Percentiles rank a stretch among this genome's conserved stretches.
phyloP scores from a whole-genome alignment of 2,888 invertebrate genomes.

The Thecophora atra region DNA sequence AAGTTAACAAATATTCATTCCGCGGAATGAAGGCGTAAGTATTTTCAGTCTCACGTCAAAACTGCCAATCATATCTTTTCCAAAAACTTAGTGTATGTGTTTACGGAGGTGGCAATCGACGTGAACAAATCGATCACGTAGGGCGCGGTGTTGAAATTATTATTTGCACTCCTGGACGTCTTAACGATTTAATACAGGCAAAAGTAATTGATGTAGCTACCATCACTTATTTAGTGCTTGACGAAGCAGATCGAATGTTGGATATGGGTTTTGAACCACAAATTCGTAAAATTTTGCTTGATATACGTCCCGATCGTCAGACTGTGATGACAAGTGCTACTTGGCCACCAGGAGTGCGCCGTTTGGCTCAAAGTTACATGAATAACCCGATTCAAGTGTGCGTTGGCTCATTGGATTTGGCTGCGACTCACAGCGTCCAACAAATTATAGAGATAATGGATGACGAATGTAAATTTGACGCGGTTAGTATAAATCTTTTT shows the following conservation, averaged over 20 bases:
- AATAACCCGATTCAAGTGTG: constrained; percentile 89
- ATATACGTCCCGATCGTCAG: constrained; percentile 87
- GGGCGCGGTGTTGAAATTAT: constrained; percentile 89
- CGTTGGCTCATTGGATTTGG: constrained; percentile 87
- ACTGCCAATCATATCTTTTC: background rate
- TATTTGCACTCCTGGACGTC: constrained; percentile 92
- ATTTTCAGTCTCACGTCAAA: background rate
- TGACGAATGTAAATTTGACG: constrained; percentile 74
- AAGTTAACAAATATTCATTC: constrained; percentile 89
- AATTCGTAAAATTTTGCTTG: constrained; percentile 83
- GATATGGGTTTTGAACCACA: constrained; percentile 89
- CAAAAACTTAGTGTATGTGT: constrained; percentile 75
- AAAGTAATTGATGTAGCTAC: constrained; percentile 78
- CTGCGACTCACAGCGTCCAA: constrained; percentile 87
- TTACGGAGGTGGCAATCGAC: constrained; percentile 89
- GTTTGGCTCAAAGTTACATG: constrained; percentile 88
- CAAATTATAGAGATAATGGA: constrained; percentile 81
- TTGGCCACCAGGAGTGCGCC: constrained; percentile 89
- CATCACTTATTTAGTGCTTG: constrained; percentile 89
- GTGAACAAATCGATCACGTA: constrained; percentile 79
- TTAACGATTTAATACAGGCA: constrained; percentile 86
- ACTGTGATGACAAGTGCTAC: constrained; percentile 98
- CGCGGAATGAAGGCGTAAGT: constrained; percentile 83
- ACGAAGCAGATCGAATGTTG: constrained; percentile 91
- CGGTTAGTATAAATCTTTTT: constrained; percentile 47